Evolutionary conservation across 2,797 vertebrate species (phyloP), one percentile per base, ranked within the genome.

Genomic region (Enteromius unitaeniatus): DNA sequence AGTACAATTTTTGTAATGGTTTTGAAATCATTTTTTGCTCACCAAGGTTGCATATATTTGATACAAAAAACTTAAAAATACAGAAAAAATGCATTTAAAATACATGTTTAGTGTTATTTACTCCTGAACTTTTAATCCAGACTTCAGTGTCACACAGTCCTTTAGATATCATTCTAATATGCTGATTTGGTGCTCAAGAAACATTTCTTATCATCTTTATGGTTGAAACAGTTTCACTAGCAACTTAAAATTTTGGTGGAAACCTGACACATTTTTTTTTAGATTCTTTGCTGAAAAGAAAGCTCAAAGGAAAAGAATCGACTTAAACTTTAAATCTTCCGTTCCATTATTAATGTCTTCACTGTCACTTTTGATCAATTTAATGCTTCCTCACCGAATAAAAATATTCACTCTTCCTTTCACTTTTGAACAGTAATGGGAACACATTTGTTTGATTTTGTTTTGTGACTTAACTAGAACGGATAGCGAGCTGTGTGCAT

Each of bases 401-500:
- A 60, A 62, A 62, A 11, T 28, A 73, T 74, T 8, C 1, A n/a
- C 28, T 31, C 62, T 75, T 55, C n/a, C 6, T 15, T 37, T 15
- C 11, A 55, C 31, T 62, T 78, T 78, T 64, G 6, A 65, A 78
- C 6, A 21, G 58, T 31, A 47, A 31, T 45, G 17, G 60, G 10
- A 28, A 47, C 1, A 5, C 42, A 68, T 19, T 64, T 60, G 37
- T n/a, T 77, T 47, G 76, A 49, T 21, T 78, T 49, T 42, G 31
- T 55, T 77, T 60, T 37, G 17, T 42, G 74, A 31, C 40, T 76
- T 60, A 26, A 76, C 55, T 45, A 42, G n/a, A 77, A 60, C n/a
- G 2, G 40, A 31, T 23, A 47, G 68, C 2, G 42, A 72, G n/a
- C 69, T 47, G 69, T 3, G 42, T 47, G 37, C 69, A 72, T 72